Conservation (phyloP, 2,113 vertebrate species). For the Chiloscyllium plagiosum region DNA sequence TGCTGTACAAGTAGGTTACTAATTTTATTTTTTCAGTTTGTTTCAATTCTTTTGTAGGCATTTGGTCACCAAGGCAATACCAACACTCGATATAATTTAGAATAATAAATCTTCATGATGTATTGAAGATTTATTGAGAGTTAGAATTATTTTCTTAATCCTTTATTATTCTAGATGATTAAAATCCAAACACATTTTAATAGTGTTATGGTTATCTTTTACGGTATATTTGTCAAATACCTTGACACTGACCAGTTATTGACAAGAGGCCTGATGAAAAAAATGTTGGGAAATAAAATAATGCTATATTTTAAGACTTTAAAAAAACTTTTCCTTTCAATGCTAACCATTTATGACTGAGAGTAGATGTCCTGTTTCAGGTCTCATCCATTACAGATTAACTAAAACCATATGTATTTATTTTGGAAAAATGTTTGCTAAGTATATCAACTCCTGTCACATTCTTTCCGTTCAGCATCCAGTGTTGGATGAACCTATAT, state of each 20-base stretch:
- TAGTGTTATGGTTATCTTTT: background rate
- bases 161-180: background rate
- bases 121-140: background rate
- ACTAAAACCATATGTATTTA: background rate
- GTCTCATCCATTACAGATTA: background rate
- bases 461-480: conserved; percentile 69
- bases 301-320: background rate
- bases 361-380: background rate
- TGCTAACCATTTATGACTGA: background rate
- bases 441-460: background rate
- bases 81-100: background rate
- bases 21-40: conserved; percentile 39
- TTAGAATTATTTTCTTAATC: background rate
- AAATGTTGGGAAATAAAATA: background rate
- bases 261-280: background rate
- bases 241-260: background rate
- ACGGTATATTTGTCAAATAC: background rate
- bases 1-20: conserved; percentile 82
- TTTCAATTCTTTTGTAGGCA: background rate
- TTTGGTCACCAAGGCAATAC: background rate
- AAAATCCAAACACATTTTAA: background rate
- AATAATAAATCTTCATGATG: background rate
- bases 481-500: conserved; percentile 93
- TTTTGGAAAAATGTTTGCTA: background rate
- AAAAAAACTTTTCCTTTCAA: background rate